These are phyloP conservation scores for Staurois parvus DNA, from an alignment of 2,797 vertebrate genomes.

Conservation along the genomic window DNA sequence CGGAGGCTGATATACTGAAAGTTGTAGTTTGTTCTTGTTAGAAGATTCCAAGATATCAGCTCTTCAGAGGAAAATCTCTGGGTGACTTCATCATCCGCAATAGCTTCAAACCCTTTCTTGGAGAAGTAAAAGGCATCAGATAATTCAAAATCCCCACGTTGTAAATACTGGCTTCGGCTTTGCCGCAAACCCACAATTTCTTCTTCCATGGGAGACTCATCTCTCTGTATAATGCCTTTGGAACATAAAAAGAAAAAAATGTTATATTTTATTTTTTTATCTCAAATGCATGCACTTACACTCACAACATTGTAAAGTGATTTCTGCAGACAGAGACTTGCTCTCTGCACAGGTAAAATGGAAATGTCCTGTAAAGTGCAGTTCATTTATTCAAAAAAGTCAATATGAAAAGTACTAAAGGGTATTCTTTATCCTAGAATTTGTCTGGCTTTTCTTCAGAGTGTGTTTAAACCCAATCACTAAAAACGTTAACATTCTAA, in stretches of 20 bases:
- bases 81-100: conserved; percentile 94
- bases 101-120: conserved; percentile 90
- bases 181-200: conserved; percentile 81
- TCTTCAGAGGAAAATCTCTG: conserved; percentile 96
- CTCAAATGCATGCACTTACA: no score
- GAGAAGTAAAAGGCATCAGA: conserved; percentile 91
- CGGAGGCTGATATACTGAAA: conserved; percentile 91
- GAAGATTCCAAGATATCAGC: conserved; percentile 94
- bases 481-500: no score
- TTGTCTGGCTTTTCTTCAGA: no score
- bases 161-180: conserved; percentile 66
- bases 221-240: conserved; percentile 90
- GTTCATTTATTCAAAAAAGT: no score
- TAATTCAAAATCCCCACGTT: conserved; percentile 81
- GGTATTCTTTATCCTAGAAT: no score
- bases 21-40: conserved; percentile 93
- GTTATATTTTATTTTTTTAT: no score
- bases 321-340: no score
- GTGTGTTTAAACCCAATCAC: no score
- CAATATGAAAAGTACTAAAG: no score
- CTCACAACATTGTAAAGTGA: no score
- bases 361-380: no score
- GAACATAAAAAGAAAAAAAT: background rate
- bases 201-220: conserved; percentile 87
- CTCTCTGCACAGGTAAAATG: no score